phyloP scores from a whole-genome alignment of 2,888 invertebrate genomes.

The Lottia scabra region DNA sequence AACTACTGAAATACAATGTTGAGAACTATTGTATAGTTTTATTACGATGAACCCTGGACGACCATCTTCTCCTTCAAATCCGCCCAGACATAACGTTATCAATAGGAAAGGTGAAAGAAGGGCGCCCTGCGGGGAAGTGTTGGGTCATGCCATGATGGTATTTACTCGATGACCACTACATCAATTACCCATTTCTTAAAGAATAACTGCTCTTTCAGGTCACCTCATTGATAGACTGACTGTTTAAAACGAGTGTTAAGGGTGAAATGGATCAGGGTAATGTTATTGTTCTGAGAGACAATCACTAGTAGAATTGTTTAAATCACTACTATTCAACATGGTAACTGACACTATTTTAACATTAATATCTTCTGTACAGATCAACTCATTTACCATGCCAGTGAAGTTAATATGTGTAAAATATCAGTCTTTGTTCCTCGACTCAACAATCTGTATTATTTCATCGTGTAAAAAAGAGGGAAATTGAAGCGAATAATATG shows the following conservation, averaged over 20 bases:
- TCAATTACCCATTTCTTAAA: background rate
- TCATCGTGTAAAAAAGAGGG: background rate
- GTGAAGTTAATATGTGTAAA: slow-evolving; percentile 3
- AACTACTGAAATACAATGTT: background rate
- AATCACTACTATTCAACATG: background rate
- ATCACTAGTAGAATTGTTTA: background rate
- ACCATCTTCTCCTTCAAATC: background rate
- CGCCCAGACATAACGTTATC: background rate
- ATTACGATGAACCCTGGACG: background rate
- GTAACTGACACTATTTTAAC: background rate
- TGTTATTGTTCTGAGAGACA: background rate
- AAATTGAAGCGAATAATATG: background rate
- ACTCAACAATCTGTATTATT: background rate
- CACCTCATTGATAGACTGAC: background rate
- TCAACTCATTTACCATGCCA: too few species aligned
- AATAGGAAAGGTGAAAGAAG: background rate
- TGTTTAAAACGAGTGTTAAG: background rate
- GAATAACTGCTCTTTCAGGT: background rate
- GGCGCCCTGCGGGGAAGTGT: background rate
- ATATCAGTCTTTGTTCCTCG: background rate
- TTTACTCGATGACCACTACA: slow-evolving; percentile 2
- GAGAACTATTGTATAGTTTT: background rate
- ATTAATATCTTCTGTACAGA: too few species aligned
- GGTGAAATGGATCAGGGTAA: background rate
- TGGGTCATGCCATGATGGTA: background rate